Conservation (phyloP, 2,888 invertebrate species). For the Andrena hattorfiana region DNA sequence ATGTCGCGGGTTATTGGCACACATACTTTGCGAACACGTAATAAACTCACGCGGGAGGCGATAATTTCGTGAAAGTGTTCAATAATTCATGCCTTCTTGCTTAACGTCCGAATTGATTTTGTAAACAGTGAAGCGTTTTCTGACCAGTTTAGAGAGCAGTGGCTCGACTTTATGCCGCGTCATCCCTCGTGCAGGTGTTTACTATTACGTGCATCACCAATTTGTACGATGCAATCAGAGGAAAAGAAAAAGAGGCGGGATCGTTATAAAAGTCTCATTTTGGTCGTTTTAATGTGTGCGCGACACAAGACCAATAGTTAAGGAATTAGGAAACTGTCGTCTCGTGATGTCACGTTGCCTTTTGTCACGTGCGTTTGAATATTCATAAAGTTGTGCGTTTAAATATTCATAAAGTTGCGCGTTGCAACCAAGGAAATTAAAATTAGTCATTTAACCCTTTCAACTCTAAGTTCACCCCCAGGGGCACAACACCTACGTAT, state of each 20-base stretch:
- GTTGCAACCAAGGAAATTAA: not conserved
- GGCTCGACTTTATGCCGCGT: constrained; percentile 8
- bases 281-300: not conserved
- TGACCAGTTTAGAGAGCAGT: constrained; percentile 12
- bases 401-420: not conserved
- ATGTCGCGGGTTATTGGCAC: constrained; percentile 8
- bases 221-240: not conserved
- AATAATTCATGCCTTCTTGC: constrained; percentile 42
- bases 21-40: not conserved
- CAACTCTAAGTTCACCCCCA: too few species aligned
- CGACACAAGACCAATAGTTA: not conserved
- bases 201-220: not conserved
- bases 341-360: not conserved
- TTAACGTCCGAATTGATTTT: constrained; percentile 21
- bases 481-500: too few species aligned
- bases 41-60: not conserved
- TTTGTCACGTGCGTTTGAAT: not conserved
- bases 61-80: constrained; percentile 46
- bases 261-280: not conserved
- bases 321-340: not conserved
- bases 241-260: too few species aligned
- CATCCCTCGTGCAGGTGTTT: not conserved
- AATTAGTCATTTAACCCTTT: not conserved
- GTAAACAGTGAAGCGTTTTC: constrained; percentile 25
- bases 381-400: not conserved